Evolutionary conservation across 2,888 invertebrate species (phyloP).

Genomic region (Tetranychus piercei): DNA sequence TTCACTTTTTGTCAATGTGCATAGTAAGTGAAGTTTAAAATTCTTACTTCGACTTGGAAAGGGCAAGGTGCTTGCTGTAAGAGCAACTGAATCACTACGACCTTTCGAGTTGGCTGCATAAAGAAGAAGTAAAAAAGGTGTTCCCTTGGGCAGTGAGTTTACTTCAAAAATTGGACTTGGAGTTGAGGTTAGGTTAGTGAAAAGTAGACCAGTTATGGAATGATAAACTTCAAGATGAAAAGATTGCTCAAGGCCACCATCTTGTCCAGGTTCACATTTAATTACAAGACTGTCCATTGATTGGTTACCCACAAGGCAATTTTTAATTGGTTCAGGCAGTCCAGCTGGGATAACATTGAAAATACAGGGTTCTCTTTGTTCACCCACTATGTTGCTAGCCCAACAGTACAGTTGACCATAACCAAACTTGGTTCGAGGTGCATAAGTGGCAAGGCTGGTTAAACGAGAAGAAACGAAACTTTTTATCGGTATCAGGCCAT

Average conservation of each 20-base stretch:
- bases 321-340: slow-evolving; percentile 78
- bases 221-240: slow-evolving; percentile 58
- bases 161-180: slow-evolving; percentile 50
- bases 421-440: slow-evolving; percentile 71
- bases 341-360: slow-evolving; percentile 81
- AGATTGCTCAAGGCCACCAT: slow-evolving; percentile 67
- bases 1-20: too few relatives aligned
- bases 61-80: slow-evolving; percentile 51
- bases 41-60: slow-evolving; percentile 23
- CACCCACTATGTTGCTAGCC: slow-evolving; percentile 61
- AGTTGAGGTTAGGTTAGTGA: slow-evolving; percentile 52
- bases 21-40: too few relatives aligned
- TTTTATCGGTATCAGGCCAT: slow-evolving; percentile 12
- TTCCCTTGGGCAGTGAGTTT: slow-evolving; percentile 49
- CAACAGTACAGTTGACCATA: slow-evolving; percentile 73
- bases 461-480: slow-evolving; percentile 4
- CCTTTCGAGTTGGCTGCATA: slow-evolving; percentile 66
- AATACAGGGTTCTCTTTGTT: slow-evolving; percentile 65
- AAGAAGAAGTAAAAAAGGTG: slow-evolving; percentile 54
- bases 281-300: slow-evolving; percentile 65
- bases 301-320: slow-evolving; percentile 67
- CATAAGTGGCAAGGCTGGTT: slow-evolving; percentile 61
- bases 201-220: slow-evolving; percentile 45
- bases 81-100: slow-evolving; percentile 55
- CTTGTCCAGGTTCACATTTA: slow-evolving; percentile 67